Evolutionary conservation across 1,140 invertebrate genomes (phyloP).

Genomic region (Calycopis cecrops): DNA sequence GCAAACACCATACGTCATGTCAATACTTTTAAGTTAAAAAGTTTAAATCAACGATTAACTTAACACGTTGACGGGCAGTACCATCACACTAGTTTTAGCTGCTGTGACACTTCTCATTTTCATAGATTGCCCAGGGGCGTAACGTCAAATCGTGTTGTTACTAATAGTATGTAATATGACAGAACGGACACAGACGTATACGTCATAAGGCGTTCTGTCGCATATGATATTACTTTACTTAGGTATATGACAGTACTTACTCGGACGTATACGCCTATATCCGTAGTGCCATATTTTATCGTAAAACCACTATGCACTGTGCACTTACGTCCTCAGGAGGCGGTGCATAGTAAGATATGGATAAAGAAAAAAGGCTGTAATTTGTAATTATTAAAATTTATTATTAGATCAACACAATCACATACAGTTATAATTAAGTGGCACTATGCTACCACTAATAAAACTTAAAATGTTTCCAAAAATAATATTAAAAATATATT

Average conservation of each 20-base stretch:
- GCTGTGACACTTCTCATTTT: too few species aligned
- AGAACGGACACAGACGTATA: conserved; percentile 14
- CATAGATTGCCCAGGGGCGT: too few species aligned
- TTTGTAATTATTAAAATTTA: conserved; percentile 5
- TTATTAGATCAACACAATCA: conserved; percentile 8
- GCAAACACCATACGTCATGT: too few species aligned
- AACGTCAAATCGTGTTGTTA: conserved; percentile 16
- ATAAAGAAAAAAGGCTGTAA: too few species aligned
- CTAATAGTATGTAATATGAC: conserved; percentile 17
- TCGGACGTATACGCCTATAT: not conserved
- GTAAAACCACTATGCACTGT: not conserved
- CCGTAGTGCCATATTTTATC: conserved; percentile 9
- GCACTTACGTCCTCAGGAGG: conserved; percentile 6
- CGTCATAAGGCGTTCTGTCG: conserved; percentile 10
- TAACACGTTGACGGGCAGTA: conserved; percentile 13
- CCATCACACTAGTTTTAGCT: too few species aligned
- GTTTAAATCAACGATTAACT: too few species aligned
- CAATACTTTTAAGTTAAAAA: too few species aligned
- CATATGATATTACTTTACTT: conserved; percentile 1
- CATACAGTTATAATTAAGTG: conserved; percentile 9
- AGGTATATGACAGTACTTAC: not conserved
- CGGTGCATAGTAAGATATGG: not conserved
- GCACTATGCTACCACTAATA: not conserved
- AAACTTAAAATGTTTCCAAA: not conserved
- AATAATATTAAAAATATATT: too few species aligned